phyloP scores from a whole-genome alignment of 1,140 invertebrate species.

The Dinoponera quadriceps region DNA sequence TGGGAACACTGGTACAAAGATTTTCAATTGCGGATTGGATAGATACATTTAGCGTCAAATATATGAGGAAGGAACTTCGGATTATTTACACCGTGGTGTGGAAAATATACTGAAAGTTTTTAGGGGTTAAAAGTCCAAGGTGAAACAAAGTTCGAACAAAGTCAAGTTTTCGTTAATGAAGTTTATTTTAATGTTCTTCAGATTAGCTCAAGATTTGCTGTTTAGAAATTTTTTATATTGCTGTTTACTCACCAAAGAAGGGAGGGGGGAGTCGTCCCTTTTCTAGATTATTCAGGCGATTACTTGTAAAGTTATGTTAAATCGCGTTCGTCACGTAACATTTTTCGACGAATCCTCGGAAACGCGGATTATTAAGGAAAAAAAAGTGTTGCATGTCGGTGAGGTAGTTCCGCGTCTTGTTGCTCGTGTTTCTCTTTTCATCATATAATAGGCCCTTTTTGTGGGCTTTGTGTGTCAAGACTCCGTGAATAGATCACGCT shows the following conservation, averaged over 20 bases:
- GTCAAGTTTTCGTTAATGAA: no score
- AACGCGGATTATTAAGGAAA: not conserved
- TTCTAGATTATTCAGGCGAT: not conserved
- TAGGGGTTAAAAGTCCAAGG: no score
- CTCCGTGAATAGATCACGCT: conserved; percentile 77
- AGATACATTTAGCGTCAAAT: no score
- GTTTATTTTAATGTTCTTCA: no score
- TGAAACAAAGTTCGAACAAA: no score
- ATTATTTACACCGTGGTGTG: no score
- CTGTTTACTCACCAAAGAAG: not conserved
- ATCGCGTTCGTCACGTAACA: not conserved
- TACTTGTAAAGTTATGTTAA: conserved; percentile 13
- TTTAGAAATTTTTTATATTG: not conserved
- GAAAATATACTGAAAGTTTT: no score
- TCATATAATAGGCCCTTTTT: conserved; percentile 67
- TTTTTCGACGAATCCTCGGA: not conserved
- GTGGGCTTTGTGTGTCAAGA: conserved; percentile 75
- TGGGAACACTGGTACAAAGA: no score
- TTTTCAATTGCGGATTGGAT: no score
- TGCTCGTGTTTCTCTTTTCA: conserved; percentile 25
- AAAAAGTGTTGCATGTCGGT: conserved; percentile 13
- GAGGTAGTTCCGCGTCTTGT: conserved; percentile 21
- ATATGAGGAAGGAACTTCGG: no score
- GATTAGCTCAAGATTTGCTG: not conserved
- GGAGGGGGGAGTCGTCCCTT: not conserved